Conservation (phyloP, 23 tunicate species). For the Oikopleura vanhoeffeni region DNA sequence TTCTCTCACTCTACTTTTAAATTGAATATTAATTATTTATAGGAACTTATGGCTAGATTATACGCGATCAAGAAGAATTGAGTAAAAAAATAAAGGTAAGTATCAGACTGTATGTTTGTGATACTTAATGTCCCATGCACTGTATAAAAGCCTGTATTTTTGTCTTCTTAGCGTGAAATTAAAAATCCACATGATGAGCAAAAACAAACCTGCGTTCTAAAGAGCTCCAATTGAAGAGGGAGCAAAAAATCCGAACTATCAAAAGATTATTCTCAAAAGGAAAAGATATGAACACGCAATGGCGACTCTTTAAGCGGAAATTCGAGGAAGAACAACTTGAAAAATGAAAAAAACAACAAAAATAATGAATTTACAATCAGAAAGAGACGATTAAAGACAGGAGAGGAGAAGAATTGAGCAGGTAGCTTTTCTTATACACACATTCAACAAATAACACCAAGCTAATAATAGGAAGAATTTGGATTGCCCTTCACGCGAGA, state of each 20-base stretch:
- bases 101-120: background rate
- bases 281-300: background rate
- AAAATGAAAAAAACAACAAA: background rate
- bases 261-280: background rate
- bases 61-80: background rate
- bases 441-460: too few species aligned
- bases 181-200: too few species aligned
- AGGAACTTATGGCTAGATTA: background rate
- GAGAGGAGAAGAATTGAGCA: background rate
- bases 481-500: too few species aligned
- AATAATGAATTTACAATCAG: background rate
- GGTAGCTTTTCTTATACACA: too few species aligned
- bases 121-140: background rate
- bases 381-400: background rate
- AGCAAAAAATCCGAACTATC: background rate
- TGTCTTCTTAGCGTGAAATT: too few species aligned
- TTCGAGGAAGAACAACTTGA: background rate
- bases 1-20: too few species aligned
- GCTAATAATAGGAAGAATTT: too few species aligned
- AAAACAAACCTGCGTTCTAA: background rate
- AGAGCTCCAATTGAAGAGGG: background rate
- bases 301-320: background rate
- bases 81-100: background rate
- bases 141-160: too few species aligned
- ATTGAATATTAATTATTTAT: too few species aligned